phyloP scores from a whole-genome alignment of 2,888 invertebrate species.

The Parnassius mnemosyne region DNA sequence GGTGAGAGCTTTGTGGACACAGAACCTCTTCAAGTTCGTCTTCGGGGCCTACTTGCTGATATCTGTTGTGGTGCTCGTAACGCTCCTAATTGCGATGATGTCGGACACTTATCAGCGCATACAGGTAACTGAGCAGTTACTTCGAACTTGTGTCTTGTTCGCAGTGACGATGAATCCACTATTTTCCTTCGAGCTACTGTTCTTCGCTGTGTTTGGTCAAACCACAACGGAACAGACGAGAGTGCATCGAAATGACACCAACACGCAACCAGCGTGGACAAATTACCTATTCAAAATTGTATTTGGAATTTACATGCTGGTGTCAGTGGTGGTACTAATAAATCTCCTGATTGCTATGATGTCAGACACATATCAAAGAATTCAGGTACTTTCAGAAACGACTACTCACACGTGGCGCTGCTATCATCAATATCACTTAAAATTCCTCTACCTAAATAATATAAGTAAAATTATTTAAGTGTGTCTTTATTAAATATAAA shows the following conservation, averaged over 20 bases:
- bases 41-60: conserved; percentile 99
- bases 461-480: conserved; percentile 10
- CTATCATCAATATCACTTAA: conserved; percentile 4
- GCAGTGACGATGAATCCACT: conserved; percentile 95
- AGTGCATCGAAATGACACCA: conserved; percentile 82
- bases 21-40: conserved; percentile 92
- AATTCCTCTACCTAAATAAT: conserved; percentile 9
- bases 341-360: conserved; percentile 99
- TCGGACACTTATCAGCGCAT: conserved; percentile 99
- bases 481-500: too few species aligned
- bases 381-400: conserved; percentile 85
- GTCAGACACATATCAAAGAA: conserved; percentile 99
- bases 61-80: conserved; percentile 98
- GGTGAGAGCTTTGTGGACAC: conserved; percentile 89
- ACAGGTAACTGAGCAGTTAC: conserved; percentile 87
- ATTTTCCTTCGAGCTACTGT: conserved; percentile 97
- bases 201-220: conserved; percentile 99
- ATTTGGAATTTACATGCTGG: conserved; percentile 98
- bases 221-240: conserved; percentile 89
- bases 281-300: conserved; percentile 92
- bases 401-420: conserved; percentile 14
- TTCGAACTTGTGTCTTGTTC: conserved; percentile 72
- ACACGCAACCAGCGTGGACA: conserved; percentile 89
- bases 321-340: conserved; percentile 98
- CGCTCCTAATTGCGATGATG: conserved; percentile 99